Conservation (phyloP, 1,140 invertebrate genomes). For the Drosophila paulistorum region DNA sequence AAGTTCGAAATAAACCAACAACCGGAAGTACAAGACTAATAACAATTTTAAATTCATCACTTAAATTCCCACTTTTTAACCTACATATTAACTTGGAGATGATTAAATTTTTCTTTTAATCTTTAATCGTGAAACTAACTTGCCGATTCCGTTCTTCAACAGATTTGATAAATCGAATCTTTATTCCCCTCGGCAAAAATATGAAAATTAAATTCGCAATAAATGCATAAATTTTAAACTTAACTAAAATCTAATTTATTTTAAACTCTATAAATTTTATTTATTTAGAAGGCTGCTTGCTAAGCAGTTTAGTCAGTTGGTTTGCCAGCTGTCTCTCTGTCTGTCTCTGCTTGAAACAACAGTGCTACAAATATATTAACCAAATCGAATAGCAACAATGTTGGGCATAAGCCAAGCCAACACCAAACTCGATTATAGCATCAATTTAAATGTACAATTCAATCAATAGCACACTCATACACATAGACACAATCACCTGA, state of each 20-base stretch:
- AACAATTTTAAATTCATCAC: not conserved
- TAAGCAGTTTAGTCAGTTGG: not conserved
- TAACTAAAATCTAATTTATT: no score
- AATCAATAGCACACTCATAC: conserved; percentile 55
- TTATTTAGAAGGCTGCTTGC: no score
- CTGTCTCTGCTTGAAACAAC: not conserved
- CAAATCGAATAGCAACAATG: conserved; percentile 10
- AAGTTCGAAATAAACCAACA: conserved; percentile 57
- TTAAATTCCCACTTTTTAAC: not conserved
- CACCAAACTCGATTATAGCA: conserved; percentile 54
- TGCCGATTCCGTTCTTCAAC: no score
- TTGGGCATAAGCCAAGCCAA: conserved; percentile 7
- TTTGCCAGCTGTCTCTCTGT: not conserved
- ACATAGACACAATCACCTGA: not conserved
- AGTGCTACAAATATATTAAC: not conserved
- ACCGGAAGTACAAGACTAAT: not conserved
- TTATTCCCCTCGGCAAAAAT: no score
- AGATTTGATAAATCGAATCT: no score
- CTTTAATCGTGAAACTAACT: no score
- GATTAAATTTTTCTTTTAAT: no score
- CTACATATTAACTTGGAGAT: no score
- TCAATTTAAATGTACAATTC: conserved; percentile 60
- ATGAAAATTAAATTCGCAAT: no score
- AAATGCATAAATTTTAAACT: no score
- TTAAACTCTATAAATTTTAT: no score